Evolutionary conservation across 2,113 vertebrate genomes (phyloP), one percentile per base, ranked within the genome.

Genomic region (Misgurnus mizolepis): DNA sequence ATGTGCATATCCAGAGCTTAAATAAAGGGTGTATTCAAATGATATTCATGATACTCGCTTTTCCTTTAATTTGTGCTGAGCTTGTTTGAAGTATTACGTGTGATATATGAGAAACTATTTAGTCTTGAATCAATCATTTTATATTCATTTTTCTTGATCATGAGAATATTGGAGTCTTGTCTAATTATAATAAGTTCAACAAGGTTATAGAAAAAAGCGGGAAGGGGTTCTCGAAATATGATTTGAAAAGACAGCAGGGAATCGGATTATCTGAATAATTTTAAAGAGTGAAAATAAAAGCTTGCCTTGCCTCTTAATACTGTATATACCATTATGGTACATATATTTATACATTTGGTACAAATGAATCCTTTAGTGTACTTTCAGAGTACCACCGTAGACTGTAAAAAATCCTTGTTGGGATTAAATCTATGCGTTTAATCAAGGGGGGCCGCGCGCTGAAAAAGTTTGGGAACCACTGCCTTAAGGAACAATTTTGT

Each of bases 171-270:
- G 22, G 45, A 40, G 79, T 56, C 50, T 14, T 56, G 17, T 56
- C 64, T 77, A 43, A 71, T 80, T 73, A 45, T 1, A 22, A 61
- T 6, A 58, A 6, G 7, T 8, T 58, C 78, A 75, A 81, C 62
- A 73, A 75, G 61, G n/a, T 27, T 58, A 76, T n/a, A 82, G 27
- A 34, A 34, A 80, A 65, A 78, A 56, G 39, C 67, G 45, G 69
- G 40, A 47, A 53, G 40, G 56, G 67, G 43, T 58, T 71, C 41
- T 47, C 50, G 22, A 69, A 76, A 85, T 76, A 73, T 60, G 3
- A 60, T 58, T 40, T 41, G 17, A n/a, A 55, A 66, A n/a, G 49
- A 60, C 40, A 45, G 40, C 55, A 8, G 55, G 10, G 43, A 60
- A 72, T 72, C 34, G 4, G 9, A 72, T 72, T 1, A 43, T 58